Conservation (phyloP, 2,113 vertebrate species). For the Malurus elegans region DNA sequence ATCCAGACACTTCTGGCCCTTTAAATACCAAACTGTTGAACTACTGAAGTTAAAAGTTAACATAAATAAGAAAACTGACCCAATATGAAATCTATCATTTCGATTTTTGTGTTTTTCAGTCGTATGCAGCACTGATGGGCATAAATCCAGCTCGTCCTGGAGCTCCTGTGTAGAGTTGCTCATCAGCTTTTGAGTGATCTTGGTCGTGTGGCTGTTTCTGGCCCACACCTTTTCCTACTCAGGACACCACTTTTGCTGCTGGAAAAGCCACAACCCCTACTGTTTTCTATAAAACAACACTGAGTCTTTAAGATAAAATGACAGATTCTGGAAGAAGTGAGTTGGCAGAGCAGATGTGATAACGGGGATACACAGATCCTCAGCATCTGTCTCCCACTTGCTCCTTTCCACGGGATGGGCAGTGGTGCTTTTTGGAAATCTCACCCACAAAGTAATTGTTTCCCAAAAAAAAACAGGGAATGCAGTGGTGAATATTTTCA, state of each 20-base stretch:
- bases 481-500: not conserved
- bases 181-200: not conserved
- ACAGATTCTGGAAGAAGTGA: not conserved
- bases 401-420: not conserved
- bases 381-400: not conserved
- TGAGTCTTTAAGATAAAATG: not conserved
- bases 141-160: not conserved
- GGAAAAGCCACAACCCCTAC: not conserved
- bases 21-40: not conserved
- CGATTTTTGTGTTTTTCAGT: not conserved
- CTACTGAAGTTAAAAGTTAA: not conserved
- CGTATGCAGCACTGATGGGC: fast-evolving
- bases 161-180: not conserved
- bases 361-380: not conserved
- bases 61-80: not conserved
- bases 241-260: not conserved
- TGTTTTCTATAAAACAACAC: not conserved
- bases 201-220: not conserved
- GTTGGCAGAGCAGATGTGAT: not conserved
- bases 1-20: not conserved
- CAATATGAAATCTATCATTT: not conserved
- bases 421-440: not conserved
- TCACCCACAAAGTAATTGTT: not conserved
- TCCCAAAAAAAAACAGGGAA: not conserved
- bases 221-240: not conserved